Base-by-base conservation (phyloP, 2,888 invertebrate genomes). In the Flexamia atlantica region DNA sequence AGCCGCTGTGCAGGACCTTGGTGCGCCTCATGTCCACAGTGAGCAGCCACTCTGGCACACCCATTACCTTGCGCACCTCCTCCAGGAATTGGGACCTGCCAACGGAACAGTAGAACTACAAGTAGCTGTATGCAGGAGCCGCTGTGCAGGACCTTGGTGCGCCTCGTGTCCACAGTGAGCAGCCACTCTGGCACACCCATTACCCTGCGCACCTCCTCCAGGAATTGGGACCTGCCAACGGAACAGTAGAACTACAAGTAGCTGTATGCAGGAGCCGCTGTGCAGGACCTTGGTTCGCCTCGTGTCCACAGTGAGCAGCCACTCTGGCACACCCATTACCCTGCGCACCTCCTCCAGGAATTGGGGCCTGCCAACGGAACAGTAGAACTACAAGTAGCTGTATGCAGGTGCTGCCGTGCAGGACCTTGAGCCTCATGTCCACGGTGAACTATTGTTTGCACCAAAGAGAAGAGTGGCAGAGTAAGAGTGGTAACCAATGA, bases 261-360 rank as follows among this genome's bases (percentile, higher is more conserved):
- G n/a, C 90, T 97, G 97, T 23, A 97, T 92, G 89, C 98, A 98
- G 72, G 95, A 93, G 83, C 95, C 95, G 86, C 93, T 92, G 89
- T 97, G 95, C 81, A 98, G 91, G 36, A 92, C 90, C 89, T 95
- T 95, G 89, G 94, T n/a, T n/a, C 42, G 94, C 5, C 97, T 92
- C 50, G 95, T 94, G 91, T 97, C 97, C 82, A 97, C 95, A 23
- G 95, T 94, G 87, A 98, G 89, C 46, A 97, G 95, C 98, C 98
- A 98, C 89, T 95, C 95, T 0, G 97, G 97, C 83, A 95, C 94
- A 36, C 97, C 97, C 94, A 98, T 93, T 36, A 97, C 94, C 81
- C 92, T 91, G 46, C 97, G 93, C 10, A 97, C 91, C 87, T 97
- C 97, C 84, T 94, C 94, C 87, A 98, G 93, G 91, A 98, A 98